Percentiles rank a stretch among this genome's conserved stretches.
These are phyloP conservation scores for Calliopsis andreniformis DNA, from an alignment of 1,140 invertebrate genomes.

Conservation along the genomic window DNA sequence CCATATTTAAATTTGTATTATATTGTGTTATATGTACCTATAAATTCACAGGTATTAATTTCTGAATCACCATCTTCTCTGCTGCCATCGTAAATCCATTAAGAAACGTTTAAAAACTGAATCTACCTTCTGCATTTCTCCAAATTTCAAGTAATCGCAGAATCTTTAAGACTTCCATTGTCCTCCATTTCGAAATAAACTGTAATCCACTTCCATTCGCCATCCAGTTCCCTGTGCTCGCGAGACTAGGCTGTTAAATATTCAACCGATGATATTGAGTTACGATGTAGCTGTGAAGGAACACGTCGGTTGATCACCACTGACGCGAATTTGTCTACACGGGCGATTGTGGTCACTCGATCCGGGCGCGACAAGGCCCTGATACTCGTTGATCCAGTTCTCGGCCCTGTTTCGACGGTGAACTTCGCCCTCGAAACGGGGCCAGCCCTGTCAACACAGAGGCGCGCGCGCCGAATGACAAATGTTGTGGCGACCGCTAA, in stretches of 20 bases:
- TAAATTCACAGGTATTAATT: too few relatives aligned
- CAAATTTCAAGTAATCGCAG: too few relatives aligned
- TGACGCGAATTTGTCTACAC: constrained; percentile 80
- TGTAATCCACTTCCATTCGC: background rate
- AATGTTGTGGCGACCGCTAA: constrained; percentile 76
- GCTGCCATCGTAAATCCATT: too few relatives aligned
- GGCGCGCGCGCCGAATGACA: constrained; percentile 78
- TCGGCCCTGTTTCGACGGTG: constrained; percentile 71
- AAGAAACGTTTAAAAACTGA: too few relatives aligned
- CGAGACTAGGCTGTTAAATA: background rate
- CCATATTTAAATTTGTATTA: too few relatives aligned
- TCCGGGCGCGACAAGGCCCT: constrained; percentile 37
- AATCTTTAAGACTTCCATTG: too few relatives aligned
- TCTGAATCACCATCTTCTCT: too few relatives aligned
- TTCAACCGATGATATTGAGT: constrained; percentile 1
- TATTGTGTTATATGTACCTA: too few relatives aligned
- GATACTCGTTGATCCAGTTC: constrained; percentile 73
- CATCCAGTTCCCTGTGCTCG: too few relatives aligned
- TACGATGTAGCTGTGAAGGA: background rate
- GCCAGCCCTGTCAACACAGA: constrained; percentile 80
- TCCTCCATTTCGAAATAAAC: background rate
- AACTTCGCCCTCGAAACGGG: constrained; percentile 77
- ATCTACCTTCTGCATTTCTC: too few relatives aligned
- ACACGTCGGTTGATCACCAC: constrained; percentile 71
- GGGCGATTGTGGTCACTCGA: constrained; percentile 79